These are phyloP conservation scores for Okamejei kenojei DNA, from an alignment of 2,797 vertebrate genomes.

Conservation along the genomic window DNA sequence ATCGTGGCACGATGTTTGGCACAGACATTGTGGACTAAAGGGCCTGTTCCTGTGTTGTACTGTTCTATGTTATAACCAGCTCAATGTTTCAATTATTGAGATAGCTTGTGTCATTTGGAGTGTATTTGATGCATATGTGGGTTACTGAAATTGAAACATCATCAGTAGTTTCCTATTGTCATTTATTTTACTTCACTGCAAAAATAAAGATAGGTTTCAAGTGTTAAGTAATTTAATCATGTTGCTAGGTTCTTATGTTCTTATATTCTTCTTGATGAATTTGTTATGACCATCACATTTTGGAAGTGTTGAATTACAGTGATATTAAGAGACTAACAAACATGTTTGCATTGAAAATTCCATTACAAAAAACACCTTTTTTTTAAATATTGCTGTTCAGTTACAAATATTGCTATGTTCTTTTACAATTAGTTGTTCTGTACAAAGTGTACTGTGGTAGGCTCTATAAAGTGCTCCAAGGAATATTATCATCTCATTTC, in stretches of 20 bases:
- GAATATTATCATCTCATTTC: background rate
- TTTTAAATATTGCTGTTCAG: background rate
- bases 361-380: background rate
- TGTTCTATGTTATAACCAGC: background rate
- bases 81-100: background rate
- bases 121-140: background rate
- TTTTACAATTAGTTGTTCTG: background rate
- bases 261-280: background rate
- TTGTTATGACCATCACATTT: background rate
- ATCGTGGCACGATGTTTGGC: no score
- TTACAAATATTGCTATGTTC: background rate
- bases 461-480: background rate
- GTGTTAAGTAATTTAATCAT: background rate
- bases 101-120: background rate
- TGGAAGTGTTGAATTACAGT: background rate
- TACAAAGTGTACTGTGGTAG: background rate
- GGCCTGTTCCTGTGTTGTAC: no score
- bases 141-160: background rate
- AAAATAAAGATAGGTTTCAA: background rate
- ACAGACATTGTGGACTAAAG: no score
- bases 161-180: background rate
- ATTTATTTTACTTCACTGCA: background rate
- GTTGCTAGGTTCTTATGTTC: background rate
- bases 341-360: background rate
- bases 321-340: background rate